Evolutionary conservation across 2,888 invertebrate species (phyloP).

Genomic region (Resseliella maxima): DNA sequence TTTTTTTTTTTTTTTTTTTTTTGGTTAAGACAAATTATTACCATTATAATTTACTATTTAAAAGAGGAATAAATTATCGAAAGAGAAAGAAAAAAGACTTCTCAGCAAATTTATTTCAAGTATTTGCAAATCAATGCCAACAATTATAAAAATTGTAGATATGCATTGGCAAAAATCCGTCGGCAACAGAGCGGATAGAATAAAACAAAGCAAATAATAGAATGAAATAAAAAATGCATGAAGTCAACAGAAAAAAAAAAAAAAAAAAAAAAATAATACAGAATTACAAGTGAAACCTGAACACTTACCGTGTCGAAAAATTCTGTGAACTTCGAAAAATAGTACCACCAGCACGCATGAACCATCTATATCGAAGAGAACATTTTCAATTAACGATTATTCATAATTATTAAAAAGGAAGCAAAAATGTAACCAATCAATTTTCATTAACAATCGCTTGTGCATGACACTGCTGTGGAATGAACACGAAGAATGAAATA

Average conservation of each 20-base stretch:
- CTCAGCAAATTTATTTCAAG: neutral
- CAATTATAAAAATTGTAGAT: constrained; percentile 29
- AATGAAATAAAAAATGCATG: no score
- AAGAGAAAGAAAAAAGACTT: constrained; percentile 33
- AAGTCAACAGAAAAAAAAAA: constrained; percentile 29
- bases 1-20: no score
- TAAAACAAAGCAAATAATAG: neutral
- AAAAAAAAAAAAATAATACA: neutral
- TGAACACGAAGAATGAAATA: neutral
- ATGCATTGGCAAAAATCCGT: constrained; percentile 10
- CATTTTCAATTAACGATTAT: neutral
- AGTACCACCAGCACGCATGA: constrained; percentile 95
- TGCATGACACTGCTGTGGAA: neutral
- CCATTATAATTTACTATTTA: neutral
- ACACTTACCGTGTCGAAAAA: constrained; percentile 91
- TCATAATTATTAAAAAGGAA: neutral
- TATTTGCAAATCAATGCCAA: constrained; percentile 9
- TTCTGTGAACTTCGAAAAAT: constrained; percentile 95
- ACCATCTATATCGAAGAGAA: constrained; percentile 79
- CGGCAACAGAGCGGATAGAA: neutral
- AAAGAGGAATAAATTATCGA: constrained; percentile 27
- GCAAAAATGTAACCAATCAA: neutral
- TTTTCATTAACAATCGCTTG: neutral
- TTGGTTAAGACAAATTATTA: constrained; percentile 49
- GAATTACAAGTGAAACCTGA: neutral